Percentiles rank a stretch among this genome's conserved stretches.
These are phyloP conservation scores for Galbula dea DNA, from an alignment of 2,113 vertebrate genomes.

Conservation along the genomic window DNA sequence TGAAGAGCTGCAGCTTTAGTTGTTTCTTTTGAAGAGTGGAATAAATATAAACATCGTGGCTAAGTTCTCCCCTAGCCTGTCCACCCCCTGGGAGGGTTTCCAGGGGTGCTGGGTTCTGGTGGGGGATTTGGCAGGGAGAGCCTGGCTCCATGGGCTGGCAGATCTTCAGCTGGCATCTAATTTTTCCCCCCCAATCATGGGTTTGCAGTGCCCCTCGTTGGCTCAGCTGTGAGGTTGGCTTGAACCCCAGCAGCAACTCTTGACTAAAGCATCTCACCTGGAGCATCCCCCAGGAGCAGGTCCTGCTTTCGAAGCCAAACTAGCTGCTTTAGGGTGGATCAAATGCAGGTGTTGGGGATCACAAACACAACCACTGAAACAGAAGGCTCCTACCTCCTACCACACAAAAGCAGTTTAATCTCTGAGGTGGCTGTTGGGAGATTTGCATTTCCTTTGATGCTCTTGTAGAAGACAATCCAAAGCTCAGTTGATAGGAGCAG, in stretches of 20 bases:
- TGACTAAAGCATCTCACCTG: neutral
- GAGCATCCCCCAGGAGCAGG: fast-evolving
- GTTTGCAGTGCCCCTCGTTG: neutral
- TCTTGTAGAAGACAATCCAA: neutral
- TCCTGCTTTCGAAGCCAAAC: neutral
- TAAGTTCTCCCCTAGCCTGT: neutral
- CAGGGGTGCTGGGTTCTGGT: neutral
- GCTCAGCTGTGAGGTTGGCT: neutral
- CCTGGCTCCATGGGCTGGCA: neutral
- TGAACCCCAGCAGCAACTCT: neutral
- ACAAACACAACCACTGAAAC: neutral
- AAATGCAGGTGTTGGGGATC: neutral
- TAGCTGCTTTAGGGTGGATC: neutral
- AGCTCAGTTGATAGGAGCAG: neutral
- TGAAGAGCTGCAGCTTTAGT: neutral
- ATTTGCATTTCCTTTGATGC: neutral
- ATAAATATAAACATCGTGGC: neutral
- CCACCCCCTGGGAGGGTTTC: fast-evolving
- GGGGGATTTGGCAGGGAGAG: neutral
- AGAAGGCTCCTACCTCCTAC: neutral
- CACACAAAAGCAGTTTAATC: neutral
- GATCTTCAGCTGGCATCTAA: neutral
- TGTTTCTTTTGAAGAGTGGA: neutral
- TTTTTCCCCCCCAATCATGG: neutral
- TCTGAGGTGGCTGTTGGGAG: neutral